Conservation (phyloP, 2,888 invertebrate genomes). For the Helicoverpa assulta region DNA sequence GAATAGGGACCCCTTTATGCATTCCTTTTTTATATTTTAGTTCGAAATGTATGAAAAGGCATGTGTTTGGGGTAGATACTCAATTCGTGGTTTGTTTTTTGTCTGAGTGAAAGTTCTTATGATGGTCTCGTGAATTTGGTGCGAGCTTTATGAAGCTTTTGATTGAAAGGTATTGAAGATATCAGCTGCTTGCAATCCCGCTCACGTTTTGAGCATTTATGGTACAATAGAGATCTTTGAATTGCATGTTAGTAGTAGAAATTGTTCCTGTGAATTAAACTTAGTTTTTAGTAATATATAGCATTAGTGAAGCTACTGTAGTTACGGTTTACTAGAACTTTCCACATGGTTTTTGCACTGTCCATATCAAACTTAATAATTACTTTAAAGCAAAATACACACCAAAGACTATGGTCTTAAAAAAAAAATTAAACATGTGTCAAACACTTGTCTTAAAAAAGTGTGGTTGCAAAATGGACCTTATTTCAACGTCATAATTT, state of each 20-base stretch:
- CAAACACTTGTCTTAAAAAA: too few species aligned
- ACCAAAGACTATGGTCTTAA: too few species aligned
- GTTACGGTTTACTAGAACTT: too few species aligned
- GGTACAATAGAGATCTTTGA: neutral
- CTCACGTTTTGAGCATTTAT: neutral
- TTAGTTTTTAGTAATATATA: too few species aligned
- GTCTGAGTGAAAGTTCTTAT: slow-evolving; percentile 66
- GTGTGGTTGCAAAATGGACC: too few species aligned
- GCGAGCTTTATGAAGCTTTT: slow-evolving; percentile 30
- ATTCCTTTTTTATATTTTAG: slow-evolving; percentile 64
- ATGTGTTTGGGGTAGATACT: slow-evolving; percentile 71
- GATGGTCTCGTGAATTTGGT: slow-evolving; percentile 44
- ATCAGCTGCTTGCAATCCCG: slow-evolving; percentile 33
- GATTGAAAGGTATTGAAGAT: slow-evolving; percentile 38
- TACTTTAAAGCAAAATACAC: too few species aligned
- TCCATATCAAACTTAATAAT: too few species aligned
- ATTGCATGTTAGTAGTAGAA: neutral
- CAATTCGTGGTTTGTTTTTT: slow-evolving; percentile 65
- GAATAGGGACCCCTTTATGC: slow-evolving; percentile 77
- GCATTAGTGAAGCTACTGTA: too few species aligned
- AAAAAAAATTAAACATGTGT: too few species aligned
- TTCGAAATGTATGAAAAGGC: slow-evolving; percentile 68
- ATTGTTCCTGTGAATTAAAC: neutral
- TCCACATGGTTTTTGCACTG: too few species aligned
- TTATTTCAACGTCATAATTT: too few species aligned